Evolutionary conservation across 2,797 vertebrate species (phyloP).

Genomic region (Sebastes oblongus): DNA sequence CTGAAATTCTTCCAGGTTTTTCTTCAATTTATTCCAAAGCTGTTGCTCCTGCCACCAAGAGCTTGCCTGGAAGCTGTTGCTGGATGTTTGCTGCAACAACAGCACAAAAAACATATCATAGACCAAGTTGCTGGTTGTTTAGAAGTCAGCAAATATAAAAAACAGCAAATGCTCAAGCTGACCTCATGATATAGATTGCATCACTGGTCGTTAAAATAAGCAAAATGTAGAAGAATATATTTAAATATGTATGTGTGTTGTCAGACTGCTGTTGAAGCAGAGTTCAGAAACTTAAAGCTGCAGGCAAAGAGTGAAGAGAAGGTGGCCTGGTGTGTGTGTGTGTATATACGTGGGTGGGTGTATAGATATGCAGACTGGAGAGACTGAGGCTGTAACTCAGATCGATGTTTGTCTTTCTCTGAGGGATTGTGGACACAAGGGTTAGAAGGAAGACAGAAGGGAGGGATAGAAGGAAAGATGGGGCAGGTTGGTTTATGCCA

Average conservation of each 20-base stretch:
- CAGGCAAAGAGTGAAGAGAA: slow-evolving; percentile 13
- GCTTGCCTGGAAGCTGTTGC: neutral
- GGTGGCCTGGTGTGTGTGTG: neutral
- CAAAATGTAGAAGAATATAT: neutral
- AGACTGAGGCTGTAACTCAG: slow-evolving; percentile 72
- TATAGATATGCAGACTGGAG: slow-evolving; percentile 25
- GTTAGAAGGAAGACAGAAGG: slow-evolving; percentile 39
- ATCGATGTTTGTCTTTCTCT: slow-evolving; percentile 73
- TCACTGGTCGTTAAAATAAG: neutral
- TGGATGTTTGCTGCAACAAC: neutral
- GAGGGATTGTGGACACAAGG: slow-evolving; percentile 58
- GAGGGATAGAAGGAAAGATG: slow-evolving; percentile 24
- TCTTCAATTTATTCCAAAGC: neutral
- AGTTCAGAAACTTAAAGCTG: slow-evolving; percentile 33
- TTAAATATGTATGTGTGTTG: neutral
- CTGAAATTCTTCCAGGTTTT: neutral
- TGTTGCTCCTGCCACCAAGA: neutral
- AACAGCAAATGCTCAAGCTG: neutral
- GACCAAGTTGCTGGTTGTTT: neutral
- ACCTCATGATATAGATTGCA: neutral
- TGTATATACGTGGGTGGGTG: neutral
- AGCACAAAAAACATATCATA: neutral
- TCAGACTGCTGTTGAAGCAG: neutral
- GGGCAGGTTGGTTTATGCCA: slow-evolving; percentile 54
- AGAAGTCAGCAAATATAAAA: neutral